Evolutionary conservation across 2,113 vertebrate genomes (phyloP).

Genomic region (Corythornis vintsioides): DNA sequence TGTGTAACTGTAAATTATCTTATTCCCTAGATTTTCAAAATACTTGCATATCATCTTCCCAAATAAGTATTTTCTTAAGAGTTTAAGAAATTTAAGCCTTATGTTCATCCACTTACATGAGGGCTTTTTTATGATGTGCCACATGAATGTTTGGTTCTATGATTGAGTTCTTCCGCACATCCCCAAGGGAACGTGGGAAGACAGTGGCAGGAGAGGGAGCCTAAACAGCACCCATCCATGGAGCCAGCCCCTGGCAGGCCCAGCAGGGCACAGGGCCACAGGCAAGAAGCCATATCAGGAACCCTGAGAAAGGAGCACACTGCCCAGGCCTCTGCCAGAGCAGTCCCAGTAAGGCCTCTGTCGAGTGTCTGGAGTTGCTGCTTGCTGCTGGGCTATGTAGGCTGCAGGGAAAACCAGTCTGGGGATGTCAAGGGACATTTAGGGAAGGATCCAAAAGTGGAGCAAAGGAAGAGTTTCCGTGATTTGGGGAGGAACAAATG

Average conservation of each 20-base stretch:
- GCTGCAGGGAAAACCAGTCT: background rate
- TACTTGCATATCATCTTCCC: background rate
- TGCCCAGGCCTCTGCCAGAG: background rate
- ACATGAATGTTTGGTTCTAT: fast-evolving
- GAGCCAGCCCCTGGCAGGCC: background rate
- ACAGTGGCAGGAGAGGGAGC: background rate
- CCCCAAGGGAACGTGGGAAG: background rate
- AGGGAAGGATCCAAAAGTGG: background rate
- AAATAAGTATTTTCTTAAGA: background rate
- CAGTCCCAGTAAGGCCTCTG: background rate
- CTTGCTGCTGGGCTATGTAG: background rate
- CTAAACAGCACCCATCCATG: background rate
- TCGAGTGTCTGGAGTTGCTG: background rate
- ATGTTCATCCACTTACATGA: background rate
- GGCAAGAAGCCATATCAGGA: background rate
- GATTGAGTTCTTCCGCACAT: background rate
- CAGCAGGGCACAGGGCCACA: too few relatives aligned
- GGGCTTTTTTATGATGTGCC: background rate
- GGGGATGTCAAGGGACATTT: background rate
- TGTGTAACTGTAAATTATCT: background rate
- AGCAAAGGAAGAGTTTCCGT: background rate
- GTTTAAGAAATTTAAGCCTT: background rate
- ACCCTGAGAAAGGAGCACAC: background rate
- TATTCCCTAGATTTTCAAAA: background rate
- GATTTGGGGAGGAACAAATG: background rate